These are phyloP conservation scores for Ataeniobius toweri DNA, from an alignment of 2,797 vertebrate genomes.

Conservation along the genomic window DNA sequence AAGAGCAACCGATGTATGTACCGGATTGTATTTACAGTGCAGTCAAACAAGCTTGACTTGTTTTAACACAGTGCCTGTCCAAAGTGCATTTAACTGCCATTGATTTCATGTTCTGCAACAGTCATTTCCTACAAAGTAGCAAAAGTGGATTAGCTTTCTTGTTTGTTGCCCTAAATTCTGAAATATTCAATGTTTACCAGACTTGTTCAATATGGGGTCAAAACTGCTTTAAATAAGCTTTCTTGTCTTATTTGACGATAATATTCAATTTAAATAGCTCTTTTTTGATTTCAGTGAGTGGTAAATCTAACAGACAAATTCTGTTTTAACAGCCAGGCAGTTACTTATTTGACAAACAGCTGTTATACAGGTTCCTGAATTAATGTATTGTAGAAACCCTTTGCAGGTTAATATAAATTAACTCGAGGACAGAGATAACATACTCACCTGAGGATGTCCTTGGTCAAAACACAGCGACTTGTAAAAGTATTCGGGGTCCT, in stretches of 20 bases:
- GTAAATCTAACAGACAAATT: neutral
- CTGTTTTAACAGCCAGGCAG: neutral
- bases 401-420: no score
- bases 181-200: neutral
- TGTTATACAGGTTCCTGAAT: neutral
- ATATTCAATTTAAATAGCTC: neutral
- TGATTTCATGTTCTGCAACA: neutral
- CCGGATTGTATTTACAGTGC: neutral
- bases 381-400: no score
- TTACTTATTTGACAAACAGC: neutral
- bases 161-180: neutral
- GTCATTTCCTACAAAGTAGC: neutral
- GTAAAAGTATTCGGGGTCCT: neutral
- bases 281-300: neutral
- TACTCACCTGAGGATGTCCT: neutral
- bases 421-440: no score
- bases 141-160: neutral
- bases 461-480: neutral
- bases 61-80: neutral
- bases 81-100: neutral
- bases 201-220: neutral
- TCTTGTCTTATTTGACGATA: neutral
- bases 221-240: neutral
- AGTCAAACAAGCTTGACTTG: neutral
- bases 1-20: neutral